Base-by-base conservation (phyloP, 2,113 vertebrate genomes). In the Vulpes ferrilata region DNA sequence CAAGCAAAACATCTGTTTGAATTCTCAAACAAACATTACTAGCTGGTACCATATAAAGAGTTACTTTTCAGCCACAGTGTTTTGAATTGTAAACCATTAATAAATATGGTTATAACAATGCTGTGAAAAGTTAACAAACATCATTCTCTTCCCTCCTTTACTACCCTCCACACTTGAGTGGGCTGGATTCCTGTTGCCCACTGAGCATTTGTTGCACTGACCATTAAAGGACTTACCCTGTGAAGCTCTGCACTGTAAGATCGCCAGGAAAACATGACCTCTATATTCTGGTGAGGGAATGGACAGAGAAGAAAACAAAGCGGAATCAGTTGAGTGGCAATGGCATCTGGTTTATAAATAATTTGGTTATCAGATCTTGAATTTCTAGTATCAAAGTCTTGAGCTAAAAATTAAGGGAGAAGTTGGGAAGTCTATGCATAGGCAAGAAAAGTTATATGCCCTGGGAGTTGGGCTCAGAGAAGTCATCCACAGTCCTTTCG, bases 401-500 rank as follows among this genome's bases (percentile, higher is more conserved):
- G 22, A 65, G 7, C 51, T 64, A 86, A 71, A 91, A 92, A 16
- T 43, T 76, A 32, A 93, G 27, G 27, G 5, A 43, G 25, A 93
- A 69, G 32, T 12, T 17, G n/a, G 8, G 20, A 32, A 60, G 22
- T 38, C 4, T 62, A 11, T 7, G 25, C 23, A 11, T 0, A n/a
- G 32, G 27, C 2, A 74, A 80, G 65, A 51, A 65, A 60, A 19
- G 3, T 23, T 93, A 51, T 80, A 27, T 7, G n/a, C 20, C 11
- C 17, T 67, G 35, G n/a, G 2, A 43, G 6, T 57, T 3, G 19
- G 27, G 59, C 30, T 90, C 38, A 38, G 7, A 51, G 30, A 74
- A 12, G 12, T 1, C 13, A 19, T 1, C 1, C 48, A 17, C 25
- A 51, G 20, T 51, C 5, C 3, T 51, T 60, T 59, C 9, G 10